Evolutionary conservation across 1,140 invertebrate species (phyloP), one percentile per base, ranked within the genome.

Genomic region (Samia ricini): DNA sequence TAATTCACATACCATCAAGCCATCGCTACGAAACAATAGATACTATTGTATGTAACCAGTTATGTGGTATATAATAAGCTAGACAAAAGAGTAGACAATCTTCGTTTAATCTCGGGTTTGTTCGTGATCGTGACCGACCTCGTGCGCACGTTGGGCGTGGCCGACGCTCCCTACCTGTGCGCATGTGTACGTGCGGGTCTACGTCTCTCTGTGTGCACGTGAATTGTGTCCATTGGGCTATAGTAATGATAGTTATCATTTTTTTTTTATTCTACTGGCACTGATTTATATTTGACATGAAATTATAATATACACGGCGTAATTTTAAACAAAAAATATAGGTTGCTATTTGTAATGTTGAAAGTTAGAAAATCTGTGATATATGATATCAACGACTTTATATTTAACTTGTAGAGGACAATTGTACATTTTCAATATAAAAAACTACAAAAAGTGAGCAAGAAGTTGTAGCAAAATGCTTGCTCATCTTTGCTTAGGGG

Each of bases 81-180:
- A 72, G 75, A 76, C 73, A 72, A n/a, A n/a, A 69, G 68, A 62
- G 71, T 79, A 82, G 77, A 83, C 79, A 84, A 82, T 84, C 83
- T 80, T 68, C 61, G 74, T 72, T 68, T 78, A 77, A 83, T 83
- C 79, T 77, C 75, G 71, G 68, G 8, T 19, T 18, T 10, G 64
- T 67, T 57, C 55, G 55, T 64, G 74, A 64, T 85, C 83, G 83
- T 85, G 83, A 85, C 79, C 74, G 71, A 76, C 72, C 78, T 75
- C 77, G n/a, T 68, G 77, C 76, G 80, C 79, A 68, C 74, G 75
- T 76, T 68, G 63, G 55, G 55, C 58, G 72, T 71, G 64, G 70
- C 36, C 51, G 19, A 15, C 33, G 33, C n/a, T 8, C 10, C 12
- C 33, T 12, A 10, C 2, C 33, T 55, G 61, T 48, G 61, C 56